Percentiles rank a stretch among this genome's conserved stretches.
phyloP scores from a whole-genome alignment of 2,113 vertebrate genomes.

The Hemibagrus wyckioides region DNA sequence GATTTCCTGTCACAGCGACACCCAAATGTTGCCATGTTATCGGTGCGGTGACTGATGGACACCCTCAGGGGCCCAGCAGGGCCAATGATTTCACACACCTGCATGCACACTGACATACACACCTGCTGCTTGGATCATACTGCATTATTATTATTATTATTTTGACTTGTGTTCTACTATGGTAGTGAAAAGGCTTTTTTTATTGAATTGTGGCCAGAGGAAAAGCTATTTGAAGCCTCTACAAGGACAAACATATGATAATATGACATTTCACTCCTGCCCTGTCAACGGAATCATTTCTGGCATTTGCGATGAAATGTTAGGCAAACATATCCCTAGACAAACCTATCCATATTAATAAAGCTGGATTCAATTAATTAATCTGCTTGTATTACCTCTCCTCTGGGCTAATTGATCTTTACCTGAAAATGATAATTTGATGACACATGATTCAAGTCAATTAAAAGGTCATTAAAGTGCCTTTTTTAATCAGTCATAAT shows the following conservation, averaged over 20 bases:
- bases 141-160: slow-evolving; percentile 33
- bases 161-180: slow-evolving; percentile 27
- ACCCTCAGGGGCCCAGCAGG: slow-evolving; percentile 35
- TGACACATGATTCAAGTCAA: slow-evolving; percentile 37
- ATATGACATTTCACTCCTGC: slow-evolving; percentile 57
- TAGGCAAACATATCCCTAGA: slow-evolving; percentile 51
- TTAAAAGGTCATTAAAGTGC: slow-evolving; percentile 44
- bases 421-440: slow-evolving; percentile 38
- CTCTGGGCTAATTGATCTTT: slow-evolving; percentile 34
- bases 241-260: slow-evolving; percentile 56
- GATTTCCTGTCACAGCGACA: slow-evolving; percentile 76
- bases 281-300: slow-evolving; percentile 50
- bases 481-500: slow-evolving; percentile 45
- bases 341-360: slow-evolving; percentile 53
- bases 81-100: slow-evolving; percentile 43
- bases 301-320: slow-evolving; percentile 60
- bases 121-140: slow-evolving; percentile 38
- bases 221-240: slow-evolving; percentile 48
- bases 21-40: slow-evolving; percentile 72
- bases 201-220: slow-evolving; percentile 44
- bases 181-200: slow-evolving; percentile 24
- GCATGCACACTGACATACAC: slow-evolving; percentile 24
- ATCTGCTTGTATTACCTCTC: slow-evolving; percentile 25
- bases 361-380: slow-evolving; percentile 49
- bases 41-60: slow-evolving; percentile 68